phyloP scores from a whole-genome alignment of 2,888 invertebrate genomes.

The Acronicta leporina region DNA sequence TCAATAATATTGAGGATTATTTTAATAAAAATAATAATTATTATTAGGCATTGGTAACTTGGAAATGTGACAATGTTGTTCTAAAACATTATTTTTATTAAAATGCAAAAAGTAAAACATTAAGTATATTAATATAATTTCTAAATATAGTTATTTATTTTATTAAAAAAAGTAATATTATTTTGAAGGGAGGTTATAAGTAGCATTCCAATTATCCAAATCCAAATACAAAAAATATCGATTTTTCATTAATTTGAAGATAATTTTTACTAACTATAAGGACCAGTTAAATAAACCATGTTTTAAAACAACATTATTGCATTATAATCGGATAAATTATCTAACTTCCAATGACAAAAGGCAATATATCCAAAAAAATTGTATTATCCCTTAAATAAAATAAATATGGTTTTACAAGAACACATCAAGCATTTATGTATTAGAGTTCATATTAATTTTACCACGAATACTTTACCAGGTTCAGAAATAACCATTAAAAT shows the following conservation, averaged over 20 bases:
- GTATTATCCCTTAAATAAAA: slow-evolving; percentile 27
- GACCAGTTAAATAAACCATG: background rate
- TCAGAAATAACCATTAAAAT: slow-evolving; percentile 57
- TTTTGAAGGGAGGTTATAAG: too few species aligned
- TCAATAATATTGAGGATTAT: background rate
- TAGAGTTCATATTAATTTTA: slow-evolving; percentile 34
- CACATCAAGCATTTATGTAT: slow-evolving; percentile 54
- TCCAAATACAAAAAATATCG: too few species aligned
- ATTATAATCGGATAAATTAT: slow-evolving; percentile 21
- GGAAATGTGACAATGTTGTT: slow-evolving; percentile 18
- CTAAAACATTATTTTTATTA: slow-evolving; percentile 20
- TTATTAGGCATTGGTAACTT: slow-evolving; percentile 32
- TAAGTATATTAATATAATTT: too few species aligned
- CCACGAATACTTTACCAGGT: slow-evolving; percentile 43
- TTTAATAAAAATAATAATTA: slow-evolving; percentile 38
- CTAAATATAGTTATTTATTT: too few species aligned
- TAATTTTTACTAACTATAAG: too few species aligned
- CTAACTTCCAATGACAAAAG: slow-evolving; percentile 33
- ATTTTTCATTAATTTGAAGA: too few species aligned
- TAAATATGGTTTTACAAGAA: too few species aligned
- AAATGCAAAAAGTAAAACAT: too few species aligned
- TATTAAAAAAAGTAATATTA: too few species aligned
- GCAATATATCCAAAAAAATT: slow-evolving; percentile 38
- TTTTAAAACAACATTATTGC: slow-evolving; percentile 32
- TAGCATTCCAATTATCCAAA: too few species aligned